Base-by-base conservation (phyloP, 64 coral and sea anemone species). In the Dendrophyllia cribrosa region DNA sequence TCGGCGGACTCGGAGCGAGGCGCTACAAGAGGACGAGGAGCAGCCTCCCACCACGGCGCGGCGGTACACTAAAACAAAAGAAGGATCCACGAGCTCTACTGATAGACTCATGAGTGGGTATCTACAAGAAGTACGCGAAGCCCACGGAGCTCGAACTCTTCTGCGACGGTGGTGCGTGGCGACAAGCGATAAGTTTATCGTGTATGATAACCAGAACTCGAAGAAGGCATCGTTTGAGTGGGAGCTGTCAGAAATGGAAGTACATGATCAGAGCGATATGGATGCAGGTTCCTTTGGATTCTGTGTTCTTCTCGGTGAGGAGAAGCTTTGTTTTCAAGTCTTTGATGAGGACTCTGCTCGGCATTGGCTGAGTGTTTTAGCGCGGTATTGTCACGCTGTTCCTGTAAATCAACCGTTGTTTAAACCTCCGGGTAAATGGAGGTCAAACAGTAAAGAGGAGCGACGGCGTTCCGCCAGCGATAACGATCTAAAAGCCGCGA, bases 61-160 rank as follows among this genome's bases (percentile, higher is more conserved):
- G 5, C 71, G 66, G 3, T 83, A 69, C 12, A 61, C 85, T 7
- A 17, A 47, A 69, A 45, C 75, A 75, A 66, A 88, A 87, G 77
- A 94, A 91, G 64, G 83, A 20, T 91, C 82, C n/a, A 75, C 72
- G 2, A 87, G 79, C 9, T 79, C 78, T 11, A 94, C 88, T 6
- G 95, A 97, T 70, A 94, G 71, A 52, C 92, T 97, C 0, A 91
- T 97, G 92, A 80, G 88, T 19, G 83, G 95, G 9, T 92, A 97
- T 83, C 76, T 97, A 17, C 80, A 97, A 23, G 95, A 97, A 62
- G 65, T 97, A n/a, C 88, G 76, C 9, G 88, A 91, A 59, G 13
- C 86, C 8, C 24, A 88, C 7, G 72, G 72, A 46, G 88, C 87
- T 13, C 70, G 88, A 5, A 79, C 86, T 20, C 63, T 63, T n/a